phyloP scores from a whole-genome alignment of 2,113 vertebrate genomes.

The Centropristis striata region DNA sequence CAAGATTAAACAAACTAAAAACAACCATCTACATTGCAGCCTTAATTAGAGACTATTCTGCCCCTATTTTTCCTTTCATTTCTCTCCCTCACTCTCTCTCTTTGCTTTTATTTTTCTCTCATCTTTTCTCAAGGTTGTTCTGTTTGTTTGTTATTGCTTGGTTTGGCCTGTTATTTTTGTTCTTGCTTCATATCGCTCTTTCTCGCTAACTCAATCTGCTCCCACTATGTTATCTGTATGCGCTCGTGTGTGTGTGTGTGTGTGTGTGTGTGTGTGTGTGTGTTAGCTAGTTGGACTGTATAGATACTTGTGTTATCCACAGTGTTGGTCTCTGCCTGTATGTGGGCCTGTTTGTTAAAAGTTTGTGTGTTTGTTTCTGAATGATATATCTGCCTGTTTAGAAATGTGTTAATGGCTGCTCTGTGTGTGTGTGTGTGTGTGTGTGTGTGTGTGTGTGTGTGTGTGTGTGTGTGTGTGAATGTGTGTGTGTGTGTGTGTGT shows the following conservation, averaged over 20 bases:
- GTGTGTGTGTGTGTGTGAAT: constrained; percentile 19
- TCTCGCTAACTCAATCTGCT: constrained; percentile 5
- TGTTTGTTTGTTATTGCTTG: constrained; percentile 45
- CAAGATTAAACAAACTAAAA: constrained; percentile 52
- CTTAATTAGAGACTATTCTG: constrained; percentile 49
- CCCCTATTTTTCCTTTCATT: constrained; percentile 21
- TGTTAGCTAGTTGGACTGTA: neutral
- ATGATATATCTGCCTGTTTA: constrained; percentile 37
- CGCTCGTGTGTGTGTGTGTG: neutral
- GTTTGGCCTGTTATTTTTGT: constrained; percentile 41
- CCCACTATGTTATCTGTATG: constrained; percentile 2
- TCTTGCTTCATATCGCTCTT: constrained; percentile 5
- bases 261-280: constrained; percentile 11
- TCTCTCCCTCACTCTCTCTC: neutral
- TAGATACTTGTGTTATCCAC: constrained; percentile 9
- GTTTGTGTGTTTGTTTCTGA: constrained; percentile 11
- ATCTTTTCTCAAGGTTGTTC: constrained; percentile 53
- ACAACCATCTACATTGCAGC: constrained; percentile 8
- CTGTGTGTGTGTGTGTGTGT: too few relatives aligned
- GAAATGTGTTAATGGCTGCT: constrained; percentile 8
- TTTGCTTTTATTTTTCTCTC: constrained; percentile 26
- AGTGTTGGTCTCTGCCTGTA: neutral
- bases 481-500: neutral
- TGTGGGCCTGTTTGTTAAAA: constrained; percentile 19
- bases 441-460: constrained; percentile 14